Evolutionary conservation across 2,797 vertebrate genomes (phyloP), one percentile per base, ranked within the genome.

Genomic region (Novumbra hubbsi): DNA sequence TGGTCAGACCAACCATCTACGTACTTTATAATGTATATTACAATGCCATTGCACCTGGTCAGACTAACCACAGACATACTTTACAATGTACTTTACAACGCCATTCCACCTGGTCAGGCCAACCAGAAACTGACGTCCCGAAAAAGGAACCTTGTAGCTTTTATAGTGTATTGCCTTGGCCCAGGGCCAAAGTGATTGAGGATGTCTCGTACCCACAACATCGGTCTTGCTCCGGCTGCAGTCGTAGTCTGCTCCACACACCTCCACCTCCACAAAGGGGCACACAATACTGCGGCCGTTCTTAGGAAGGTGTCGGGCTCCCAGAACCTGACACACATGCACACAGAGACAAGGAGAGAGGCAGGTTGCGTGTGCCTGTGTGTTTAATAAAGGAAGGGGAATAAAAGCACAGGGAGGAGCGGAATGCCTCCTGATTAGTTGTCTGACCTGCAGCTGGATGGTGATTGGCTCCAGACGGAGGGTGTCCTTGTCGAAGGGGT

Each of bases 261-360:
- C 94, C 82, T 99, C 98, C 52, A 99, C 93, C 88, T 99, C 98
- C 84, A 99, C 96, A 0, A 99, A 96, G 0, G 98, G 97, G 77
- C 97, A 98, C 76, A 98, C 96, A 0, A 99, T 99, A 81, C 97
- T 97, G 48, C 98, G 94, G 28, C 97, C 98, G 0, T 98, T 98
- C 87, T 99, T 99, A 0, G 98, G 98, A 79, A 99, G 92, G 75
- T 99, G 98, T 2, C 98, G 94, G 0, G 97, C 97, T 1, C 97
- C 98, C 69, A 99, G 86, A 34, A 99, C 95, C 97, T 99, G 80
- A 12, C 0, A 69, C 67, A 49, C 15, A 63, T 5, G 50, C 30
- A 32, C 24, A 67, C 1, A 48, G 3, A 19, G 21, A 62, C 41
- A 28, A 38, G 41, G 62, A 50, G 50, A 63, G 27, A 64, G 41